Conservation (phyloP, 2,113 vertebrate species). For the Cardinalis cardinalis region DNA sequence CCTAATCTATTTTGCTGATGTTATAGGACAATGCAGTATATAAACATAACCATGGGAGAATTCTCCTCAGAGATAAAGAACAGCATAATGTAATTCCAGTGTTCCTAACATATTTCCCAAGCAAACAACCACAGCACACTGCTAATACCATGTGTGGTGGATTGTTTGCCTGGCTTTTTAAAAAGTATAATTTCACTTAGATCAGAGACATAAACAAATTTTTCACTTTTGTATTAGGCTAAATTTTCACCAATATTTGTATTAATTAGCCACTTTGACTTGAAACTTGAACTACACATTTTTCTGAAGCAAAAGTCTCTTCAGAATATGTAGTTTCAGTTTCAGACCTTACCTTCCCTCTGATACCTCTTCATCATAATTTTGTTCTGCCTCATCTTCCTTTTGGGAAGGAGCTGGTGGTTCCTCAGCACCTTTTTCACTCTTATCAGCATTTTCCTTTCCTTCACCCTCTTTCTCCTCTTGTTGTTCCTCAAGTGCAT, state of each 20-base stretch:
- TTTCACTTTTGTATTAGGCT: not conserved
- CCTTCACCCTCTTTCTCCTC: not conserved
- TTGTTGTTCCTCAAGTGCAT: not conserved
- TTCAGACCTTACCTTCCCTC: conserved; percentile 51
- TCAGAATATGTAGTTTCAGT: not conserved
- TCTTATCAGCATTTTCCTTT: not conserved
- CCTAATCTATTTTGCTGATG: not conserved
- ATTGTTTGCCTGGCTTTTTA: not conserved
- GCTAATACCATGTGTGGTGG: not conserved
- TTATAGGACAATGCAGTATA: not conserved
- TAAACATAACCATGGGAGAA: not conserved
- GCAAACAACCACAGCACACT: not conserved
- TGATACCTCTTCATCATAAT: not conserved
- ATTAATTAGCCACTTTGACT: not conserved
- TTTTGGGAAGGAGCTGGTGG: not conserved
- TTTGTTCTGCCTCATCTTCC: conserved; percentile 11
- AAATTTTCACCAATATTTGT: not conserved
- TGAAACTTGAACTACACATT: not conserved
- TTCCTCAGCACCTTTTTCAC: not conserved
- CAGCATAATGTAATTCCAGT: not conserved
- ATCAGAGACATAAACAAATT: not conserved
- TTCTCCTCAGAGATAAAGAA: not conserved
- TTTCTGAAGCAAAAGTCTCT: not conserved
- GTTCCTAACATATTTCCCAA: not conserved
- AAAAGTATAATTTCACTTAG: not conserved